phyloP scores from a whole-genome alignment of 2,797 vertebrate genomes.

The Eospalax fontanierii region DNA sequence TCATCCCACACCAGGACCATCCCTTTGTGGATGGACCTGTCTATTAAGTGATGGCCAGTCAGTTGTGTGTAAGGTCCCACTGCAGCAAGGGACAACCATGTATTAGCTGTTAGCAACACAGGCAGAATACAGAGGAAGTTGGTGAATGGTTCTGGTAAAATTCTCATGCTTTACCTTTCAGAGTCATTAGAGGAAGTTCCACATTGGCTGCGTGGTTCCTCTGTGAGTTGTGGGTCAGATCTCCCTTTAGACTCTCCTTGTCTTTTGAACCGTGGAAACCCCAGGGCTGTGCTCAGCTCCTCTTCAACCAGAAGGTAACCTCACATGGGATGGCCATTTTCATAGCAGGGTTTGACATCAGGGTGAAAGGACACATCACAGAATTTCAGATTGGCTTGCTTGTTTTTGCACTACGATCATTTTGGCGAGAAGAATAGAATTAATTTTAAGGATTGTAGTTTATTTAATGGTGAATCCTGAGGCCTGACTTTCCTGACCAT shows the following conservation, averaged over 20 bases:
- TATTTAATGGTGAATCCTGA: background rate
- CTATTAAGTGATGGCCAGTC: background rate
- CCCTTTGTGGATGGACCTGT: background rate
- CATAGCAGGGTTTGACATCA: background rate
- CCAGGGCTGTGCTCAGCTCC: background rate
- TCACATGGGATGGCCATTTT: rapidly evolving
- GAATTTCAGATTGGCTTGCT: background rate
- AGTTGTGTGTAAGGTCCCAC: background rate
- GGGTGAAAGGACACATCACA: background rate
- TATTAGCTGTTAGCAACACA: background rate
- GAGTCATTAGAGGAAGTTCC: background rate
- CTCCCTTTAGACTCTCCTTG: background rate
- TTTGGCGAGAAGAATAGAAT: background rate
- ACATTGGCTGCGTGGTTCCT: background rate
- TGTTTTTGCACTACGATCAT: background rate
- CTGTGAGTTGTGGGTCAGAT: background rate
- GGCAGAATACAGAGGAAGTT: slow-evolving; percentile 50
- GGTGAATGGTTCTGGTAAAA: background rate
- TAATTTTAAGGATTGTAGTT: background rate
- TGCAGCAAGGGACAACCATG: background rate
- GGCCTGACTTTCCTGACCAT: background rate
- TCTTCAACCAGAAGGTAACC: background rate
- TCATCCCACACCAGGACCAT: background rate
- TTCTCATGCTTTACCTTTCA: background rate
- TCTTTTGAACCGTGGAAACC: background rate